phyloP scores from a whole-genome alignment of 2,888 invertebrate genomes.

The Ferrisia virgata region DNA sequence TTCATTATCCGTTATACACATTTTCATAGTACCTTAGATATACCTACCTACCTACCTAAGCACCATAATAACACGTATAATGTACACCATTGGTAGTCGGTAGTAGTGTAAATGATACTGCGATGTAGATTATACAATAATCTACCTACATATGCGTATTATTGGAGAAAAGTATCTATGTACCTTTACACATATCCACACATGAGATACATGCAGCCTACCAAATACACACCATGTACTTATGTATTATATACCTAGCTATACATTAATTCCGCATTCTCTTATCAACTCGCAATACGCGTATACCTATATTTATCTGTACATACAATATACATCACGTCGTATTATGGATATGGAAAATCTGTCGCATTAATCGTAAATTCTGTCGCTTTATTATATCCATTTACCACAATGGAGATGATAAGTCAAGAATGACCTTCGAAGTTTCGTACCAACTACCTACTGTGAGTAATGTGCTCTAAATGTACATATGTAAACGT shows the following conservation, averaged over 20 bases:
- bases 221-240: too few relatives aligned
- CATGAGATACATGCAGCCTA: neutral
- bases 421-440: neutral
- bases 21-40: too few relatives aligned
- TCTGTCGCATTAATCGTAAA: neutral
- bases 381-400: neutral
- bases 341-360: neutral
- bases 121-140: neutral
- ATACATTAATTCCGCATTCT: conserved; percentile 8
- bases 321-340: too few relatives aligned
- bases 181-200: neutral
- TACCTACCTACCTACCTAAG: too few relatives aligned
- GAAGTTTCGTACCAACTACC: neutral
- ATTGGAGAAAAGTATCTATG: neutral
- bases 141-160: neutral
- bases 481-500: too few relatives aligned
- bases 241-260: too few relatives aligned
- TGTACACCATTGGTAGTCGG: too few relatives aligned
- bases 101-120: too few relatives aligned
- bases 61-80: too few relatives aligned
- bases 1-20: neutral
- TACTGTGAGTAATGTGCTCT: neutral
- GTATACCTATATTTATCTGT: neutral
- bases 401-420: neutral
- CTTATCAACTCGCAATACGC: neutral